Evolutionary conservation across 2,888 invertebrate species (phyloP), one percentile per base, ranked within the genome.

Genomic region (Tachina fera): DNA sequence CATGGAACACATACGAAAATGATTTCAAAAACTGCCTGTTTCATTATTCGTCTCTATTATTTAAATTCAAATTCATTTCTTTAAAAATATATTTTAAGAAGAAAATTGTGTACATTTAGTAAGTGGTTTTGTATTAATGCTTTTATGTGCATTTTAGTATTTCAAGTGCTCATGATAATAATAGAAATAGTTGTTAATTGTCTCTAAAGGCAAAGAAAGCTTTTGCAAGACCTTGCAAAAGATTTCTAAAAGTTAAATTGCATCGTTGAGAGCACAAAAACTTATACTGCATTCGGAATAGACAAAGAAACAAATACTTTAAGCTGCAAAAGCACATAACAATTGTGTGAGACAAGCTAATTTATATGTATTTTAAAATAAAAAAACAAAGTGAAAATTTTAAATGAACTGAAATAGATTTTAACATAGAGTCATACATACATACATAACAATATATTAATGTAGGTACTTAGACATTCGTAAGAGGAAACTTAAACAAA

Each of bases 151-250:
- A 31, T 31, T 31, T 31, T 31, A 31, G 31, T 31, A 31, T 31
- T 31, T 31, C 31, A 31, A 31, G 6, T 31, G 31, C 47, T 16
- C 8, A 22, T 31, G 58, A 58, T n/a, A 71, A 71, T 13, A 19
- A 47, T 31, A 31, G 31, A 53, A n/a, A 39, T 41, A 71, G n/a
- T 72, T 58, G 31, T 60, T 72, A 58, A 60, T 72, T 47, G 58
- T 60, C 47, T 72, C n/a, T 47, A 71, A 31, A 19, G n/a, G 1
- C 6, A 58, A 39, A 31, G 22, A 45, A 39, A 16, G 22, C 45
- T 47, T 16, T 58, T 47, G 16, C 3, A 31, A 47, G 60, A 13
- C 71, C 58, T 72, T 72, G 71, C 45, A 31, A 45, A n/a, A 11
- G 13, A 58, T 31, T 72, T 72, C 9, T 47, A 47, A 56, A 60